A percentile compares a stretch with the other conserved stretches of the same genome.
Conservation (phyloP, 2,113 vertebrate species). For the Phyllostomus discolor region DNA sequence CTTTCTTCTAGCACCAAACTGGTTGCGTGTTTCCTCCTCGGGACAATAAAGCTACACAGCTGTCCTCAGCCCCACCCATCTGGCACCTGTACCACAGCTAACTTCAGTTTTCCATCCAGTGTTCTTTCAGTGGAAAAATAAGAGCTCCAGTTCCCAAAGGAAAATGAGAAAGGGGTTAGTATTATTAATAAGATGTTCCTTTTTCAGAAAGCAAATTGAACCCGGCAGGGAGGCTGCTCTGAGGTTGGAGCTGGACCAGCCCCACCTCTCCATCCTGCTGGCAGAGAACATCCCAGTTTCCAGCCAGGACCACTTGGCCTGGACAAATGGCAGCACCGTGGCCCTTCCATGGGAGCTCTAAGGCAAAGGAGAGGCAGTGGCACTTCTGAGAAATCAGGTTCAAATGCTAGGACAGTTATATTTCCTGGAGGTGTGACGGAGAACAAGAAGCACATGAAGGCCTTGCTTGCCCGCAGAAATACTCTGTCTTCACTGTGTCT, state of each 20-base stretch:
- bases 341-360: not conserved
- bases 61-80: not conserved
- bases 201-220: not conserved
- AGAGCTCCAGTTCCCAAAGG: not conserved
- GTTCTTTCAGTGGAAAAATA: not conserved
- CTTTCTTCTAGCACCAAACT: not conserved
- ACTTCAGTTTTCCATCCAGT: not conserved
- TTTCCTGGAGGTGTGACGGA: not conserved
- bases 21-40: not conserved
- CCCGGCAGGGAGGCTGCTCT: not conserved
- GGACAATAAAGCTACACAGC: not conserved
- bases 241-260: fast-evolving
- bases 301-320: not conserved
- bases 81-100: not conserved
- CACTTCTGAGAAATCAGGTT: not conserved
- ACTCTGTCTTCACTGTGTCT: not conserved
- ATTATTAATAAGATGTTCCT: not conserved
- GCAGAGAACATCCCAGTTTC: not conserved
- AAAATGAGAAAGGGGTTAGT: not conserved
- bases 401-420: not conserved
- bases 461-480: not conserved
- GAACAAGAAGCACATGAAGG: not conserved
- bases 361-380: not conserved
- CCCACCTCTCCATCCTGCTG: not conserved
- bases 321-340: fast-evolving